Conservation (phyloP, 2,113 vertebrate genomes). For the Microtus oregoni region DNA sequence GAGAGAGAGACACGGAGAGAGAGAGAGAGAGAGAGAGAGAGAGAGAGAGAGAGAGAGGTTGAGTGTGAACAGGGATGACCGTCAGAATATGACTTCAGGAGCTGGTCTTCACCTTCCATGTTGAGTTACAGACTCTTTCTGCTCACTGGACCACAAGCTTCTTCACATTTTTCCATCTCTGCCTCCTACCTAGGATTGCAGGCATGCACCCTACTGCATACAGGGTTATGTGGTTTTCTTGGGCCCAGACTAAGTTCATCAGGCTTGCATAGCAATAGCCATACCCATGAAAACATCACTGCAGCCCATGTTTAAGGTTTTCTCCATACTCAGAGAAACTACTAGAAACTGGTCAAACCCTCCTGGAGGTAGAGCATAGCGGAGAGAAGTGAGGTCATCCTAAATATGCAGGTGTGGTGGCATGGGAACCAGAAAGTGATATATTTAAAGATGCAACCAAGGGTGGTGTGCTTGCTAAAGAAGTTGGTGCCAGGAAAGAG, state of each 20-base stretch:
- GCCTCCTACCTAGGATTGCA: neutral
- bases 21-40: no score
- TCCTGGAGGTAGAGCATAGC: neutral
- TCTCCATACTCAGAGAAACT: neutral
- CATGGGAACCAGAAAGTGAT: neutral
- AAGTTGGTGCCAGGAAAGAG: neutral
- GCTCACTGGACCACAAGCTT: neutral
- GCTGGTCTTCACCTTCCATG: neutral
- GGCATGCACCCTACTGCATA: neutral
- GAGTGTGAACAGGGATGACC: neutral
- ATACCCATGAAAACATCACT: neutral
- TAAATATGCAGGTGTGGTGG: neutral
- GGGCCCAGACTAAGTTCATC: neutral
- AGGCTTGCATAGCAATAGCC: neutral
- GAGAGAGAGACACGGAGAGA: no score
- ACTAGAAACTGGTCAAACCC: neutral
- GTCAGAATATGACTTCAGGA: neutral
- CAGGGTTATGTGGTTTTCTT: neutral
- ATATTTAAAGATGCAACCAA: neutral
- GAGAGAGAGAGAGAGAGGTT: no score
- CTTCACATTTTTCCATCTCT: neutral
- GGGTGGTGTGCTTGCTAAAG: neutral
- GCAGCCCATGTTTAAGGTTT: neutral
- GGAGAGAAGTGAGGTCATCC: neutral
- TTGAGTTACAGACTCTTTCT: neutral